Percentiles rank a stretch among this genome's conserved stretches.
These are phyloP conservation scores for Distichodus sexfasciatus DNA, from an alignment of 2,797 vertebrate genomes.

Conservation along the genomic window DNA sequence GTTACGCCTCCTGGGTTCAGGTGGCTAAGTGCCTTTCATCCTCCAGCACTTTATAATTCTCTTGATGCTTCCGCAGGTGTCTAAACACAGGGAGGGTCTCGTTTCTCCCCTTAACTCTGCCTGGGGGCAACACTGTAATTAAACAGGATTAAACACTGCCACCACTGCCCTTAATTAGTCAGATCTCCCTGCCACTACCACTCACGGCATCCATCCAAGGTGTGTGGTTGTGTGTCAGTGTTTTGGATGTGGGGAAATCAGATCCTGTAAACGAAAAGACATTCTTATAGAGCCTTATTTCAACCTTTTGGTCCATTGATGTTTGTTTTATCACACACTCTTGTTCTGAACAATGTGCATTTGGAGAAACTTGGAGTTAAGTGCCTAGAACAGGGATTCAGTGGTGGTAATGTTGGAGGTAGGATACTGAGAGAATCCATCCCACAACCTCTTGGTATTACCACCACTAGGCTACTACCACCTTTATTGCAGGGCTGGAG, in stretches of 20 bases:
- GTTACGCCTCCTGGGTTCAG: slow-evolving; percentile 15
- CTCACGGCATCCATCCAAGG: not conserved
- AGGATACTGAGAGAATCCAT: too few relatives aligned
- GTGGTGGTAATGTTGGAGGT: too few relatives aligned
- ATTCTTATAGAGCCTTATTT: not conserved
- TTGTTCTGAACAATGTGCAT: too few relatives aligned
- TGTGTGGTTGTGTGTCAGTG: not conserved
- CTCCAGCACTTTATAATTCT: slow-evolving; percentile 19
- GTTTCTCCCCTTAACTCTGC: slow-evolving; percentile 13
- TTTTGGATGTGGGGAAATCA: too few relatives aligned
- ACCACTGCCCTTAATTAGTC: slow-evolving; percentile 40
- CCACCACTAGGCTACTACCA: too few relatives aligned
- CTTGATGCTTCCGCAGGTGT: slow-evolving; percentile 47
- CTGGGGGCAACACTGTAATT: slow-evolving; percentile 44
- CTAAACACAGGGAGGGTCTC: slow-evolving; percentile 13
- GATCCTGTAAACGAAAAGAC: not conserved
- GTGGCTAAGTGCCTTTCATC: slow-evolving; percentile 39
- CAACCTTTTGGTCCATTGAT: too few relatives aligned
- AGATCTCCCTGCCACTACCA: slow-evolving; percentile 35
- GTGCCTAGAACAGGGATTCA: too few relatives aligned
- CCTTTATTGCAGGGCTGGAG: too few relatives aligned
- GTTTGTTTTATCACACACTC: too few relatives aligned
- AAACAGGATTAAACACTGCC: slow-evolving; percentile 49
- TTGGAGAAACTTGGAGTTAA: too few relatives aligned
- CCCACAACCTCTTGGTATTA: too few relatives aligned